Percentiles rank a stretch among this genome's conserved stretches.
Evolutionary conservation across 2,113 vertebrate genomes (phyloP).

Genomic region (Parotia lawesii): DNA sequence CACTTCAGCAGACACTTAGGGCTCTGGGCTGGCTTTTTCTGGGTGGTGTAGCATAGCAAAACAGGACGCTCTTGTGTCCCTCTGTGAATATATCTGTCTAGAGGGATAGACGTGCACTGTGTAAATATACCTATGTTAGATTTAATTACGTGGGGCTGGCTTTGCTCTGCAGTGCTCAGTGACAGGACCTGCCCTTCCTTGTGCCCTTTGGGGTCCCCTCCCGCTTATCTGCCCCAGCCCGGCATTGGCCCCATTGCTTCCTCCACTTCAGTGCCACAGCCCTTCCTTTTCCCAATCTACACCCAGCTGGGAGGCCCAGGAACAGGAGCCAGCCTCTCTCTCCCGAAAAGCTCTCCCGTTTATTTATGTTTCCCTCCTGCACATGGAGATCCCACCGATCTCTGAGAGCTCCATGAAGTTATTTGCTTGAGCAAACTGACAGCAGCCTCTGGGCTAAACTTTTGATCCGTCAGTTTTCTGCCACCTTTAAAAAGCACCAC

Average conservation of each 20-base stretch:
- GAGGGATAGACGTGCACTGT: not conserved
- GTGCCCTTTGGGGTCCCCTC: not conserved
- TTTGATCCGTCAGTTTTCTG: constrained; percentile 63
- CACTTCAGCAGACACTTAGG: not conserved
- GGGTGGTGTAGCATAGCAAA: not conserved
- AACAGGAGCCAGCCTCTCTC: not conserved
- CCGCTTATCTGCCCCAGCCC: not conserved
- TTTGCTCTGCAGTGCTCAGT: not conserved
- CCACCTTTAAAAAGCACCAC: not conserved
- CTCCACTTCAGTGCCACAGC: not conserved
- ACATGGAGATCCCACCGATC: not conserved
- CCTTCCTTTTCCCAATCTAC: not conserved
- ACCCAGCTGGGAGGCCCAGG: not conserved
- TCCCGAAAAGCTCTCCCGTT: not conserved
- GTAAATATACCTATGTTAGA: not conserved
- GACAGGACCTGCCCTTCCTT: not conserved
- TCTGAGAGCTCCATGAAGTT: constrained; percentile 34
- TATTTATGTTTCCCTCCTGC: not conserved
- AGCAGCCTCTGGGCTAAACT: constrained; percentile 67
- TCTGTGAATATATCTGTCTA: not conserved
- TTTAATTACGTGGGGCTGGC: accelerated
- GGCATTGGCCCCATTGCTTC: not conserved
- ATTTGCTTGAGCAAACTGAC: constrained; percentile 58
- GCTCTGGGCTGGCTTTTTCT: not conserved
- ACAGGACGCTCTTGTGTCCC: not conserved